Conservation (phyloP, 2,888 invertebrate genomes). For the Lamellibrachia columna region DNA sequence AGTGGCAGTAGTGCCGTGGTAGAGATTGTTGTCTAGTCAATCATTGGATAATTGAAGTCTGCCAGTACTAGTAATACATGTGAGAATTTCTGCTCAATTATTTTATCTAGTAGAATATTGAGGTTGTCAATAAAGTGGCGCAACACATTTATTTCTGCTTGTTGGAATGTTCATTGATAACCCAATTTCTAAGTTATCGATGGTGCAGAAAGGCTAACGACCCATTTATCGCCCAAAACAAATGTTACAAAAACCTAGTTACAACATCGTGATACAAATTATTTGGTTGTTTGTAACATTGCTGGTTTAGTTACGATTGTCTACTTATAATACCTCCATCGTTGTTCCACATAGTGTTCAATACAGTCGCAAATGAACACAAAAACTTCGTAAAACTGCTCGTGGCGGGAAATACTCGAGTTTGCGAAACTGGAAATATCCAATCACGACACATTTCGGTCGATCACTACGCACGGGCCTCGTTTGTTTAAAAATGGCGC, state of each 20-base stretch:
- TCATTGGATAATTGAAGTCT: too few relatives aligned
- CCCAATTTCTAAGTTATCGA: too few relatives aligned
- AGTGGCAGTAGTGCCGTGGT: too few relatives aligned
- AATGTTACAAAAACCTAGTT: neutral
- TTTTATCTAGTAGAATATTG: too few relatives aligned
- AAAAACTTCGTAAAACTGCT: neutral
- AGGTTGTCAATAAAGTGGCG: too few relatives aligned
- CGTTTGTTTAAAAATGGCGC: constrained; percentile 34
- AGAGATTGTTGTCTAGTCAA: too few relatives aligned
- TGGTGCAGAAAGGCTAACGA: neutral
- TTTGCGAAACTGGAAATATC: neutral
- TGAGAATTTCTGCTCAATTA: too few relatives aligned
- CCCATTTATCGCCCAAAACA: neutral
- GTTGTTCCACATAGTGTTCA: neutral
- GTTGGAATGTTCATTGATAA: too few relatives aligned
- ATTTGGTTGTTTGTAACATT: neutral
- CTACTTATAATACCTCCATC: neutral
- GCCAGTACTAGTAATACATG: too few relatives aligned
- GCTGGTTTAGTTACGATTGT: neutral
- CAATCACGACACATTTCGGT: constrained; percentile 25
- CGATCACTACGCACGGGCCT: constrained; percentile 32
- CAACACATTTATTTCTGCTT: too few relatives aligned
- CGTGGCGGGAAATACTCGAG: neutral
- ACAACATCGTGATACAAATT: neutral
- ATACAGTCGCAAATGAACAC: neutral